phyloP scores from a whole-genome alignment of 2,888 invertebrate genomes.

The Eupithecia insigniata region DNA sequence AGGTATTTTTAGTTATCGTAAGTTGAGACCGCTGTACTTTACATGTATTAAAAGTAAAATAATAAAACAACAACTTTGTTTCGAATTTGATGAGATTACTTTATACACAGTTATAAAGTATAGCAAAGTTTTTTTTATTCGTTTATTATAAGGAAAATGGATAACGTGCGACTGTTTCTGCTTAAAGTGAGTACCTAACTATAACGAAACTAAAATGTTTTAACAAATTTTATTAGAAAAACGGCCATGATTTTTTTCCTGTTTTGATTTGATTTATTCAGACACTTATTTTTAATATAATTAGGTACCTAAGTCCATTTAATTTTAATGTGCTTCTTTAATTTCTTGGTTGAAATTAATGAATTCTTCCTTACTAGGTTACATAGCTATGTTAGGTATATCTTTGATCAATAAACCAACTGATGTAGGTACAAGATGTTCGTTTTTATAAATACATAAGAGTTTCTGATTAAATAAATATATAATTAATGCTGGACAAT shows the following conservation, averaged over 20 bases:
- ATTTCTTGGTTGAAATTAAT: background rate
- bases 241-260: constrained; percentile 4
- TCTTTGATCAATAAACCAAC: too few relatives aligned
- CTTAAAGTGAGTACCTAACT: constrained; percentile 56
- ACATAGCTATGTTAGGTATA: too few relatives aligned
- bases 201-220: background rate
- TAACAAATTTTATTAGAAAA: constrained; percentile 2
- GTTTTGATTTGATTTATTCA: constrained; percentile 2
- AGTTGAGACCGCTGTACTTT: background rate
- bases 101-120: background rate
- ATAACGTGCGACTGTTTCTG: constrained; percentile 53
- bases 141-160: constrained; percentile 50
- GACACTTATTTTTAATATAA: background rate
- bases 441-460: too few relatives aligned
- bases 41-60: background rate
- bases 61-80: background rate
- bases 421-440: too few relatives aligned
- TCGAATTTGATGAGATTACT: background rate
- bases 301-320: background rate
- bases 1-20: constrained; percentile 53
- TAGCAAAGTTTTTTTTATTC: background rate
- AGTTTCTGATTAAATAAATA: too few relatives aligned
- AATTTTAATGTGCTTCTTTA: background rate
- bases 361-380: background rate
- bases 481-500: too few relatives aligned